A percentile compares a stretch with the other conserved stretches of the same genome.
These are phyloP conservation scores for Cerceris rybyensis DNA, from an alignment of 2,888 invertebrate genomes.

Conservation along the genomic window DNA sequence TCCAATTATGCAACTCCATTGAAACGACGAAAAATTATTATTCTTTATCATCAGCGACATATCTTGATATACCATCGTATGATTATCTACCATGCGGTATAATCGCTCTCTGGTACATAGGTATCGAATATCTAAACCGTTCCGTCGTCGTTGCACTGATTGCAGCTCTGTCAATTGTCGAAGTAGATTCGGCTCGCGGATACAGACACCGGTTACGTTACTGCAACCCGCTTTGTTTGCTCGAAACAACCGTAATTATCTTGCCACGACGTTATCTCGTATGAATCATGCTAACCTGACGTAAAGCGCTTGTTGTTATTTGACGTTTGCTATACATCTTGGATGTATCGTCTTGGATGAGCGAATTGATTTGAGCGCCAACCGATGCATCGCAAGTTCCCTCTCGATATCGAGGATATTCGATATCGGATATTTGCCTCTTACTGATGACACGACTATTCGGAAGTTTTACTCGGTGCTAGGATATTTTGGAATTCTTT, in stretches of 20 bases:
- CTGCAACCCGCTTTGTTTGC: slow-evolving; percentile 60
- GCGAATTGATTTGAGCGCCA: slow-evolving; percentile 45
- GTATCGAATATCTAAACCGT: no score
- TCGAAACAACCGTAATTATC: slow-evolving; percentile 65
- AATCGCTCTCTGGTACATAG: no score
- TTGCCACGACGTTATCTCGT: slow-evolving; percentile 60
- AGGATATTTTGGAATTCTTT: no score
- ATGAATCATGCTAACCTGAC: slow-evolving; percentile 65
- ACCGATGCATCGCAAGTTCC: neutral
- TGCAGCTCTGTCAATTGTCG: slow-evolving; percentile 42
- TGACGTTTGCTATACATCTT: slow-evolving; percentile 57
- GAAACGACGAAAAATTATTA: no score
- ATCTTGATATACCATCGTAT: no score
- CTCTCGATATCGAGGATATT: neutral
- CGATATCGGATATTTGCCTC: no score
- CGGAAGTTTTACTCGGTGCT: no score
- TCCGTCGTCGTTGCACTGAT: slow-evolving; percentile 24
- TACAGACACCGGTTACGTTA: slow-evolving; percentile 46
- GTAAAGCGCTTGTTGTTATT: slow-evolving; percentile 63
- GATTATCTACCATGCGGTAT: no score
- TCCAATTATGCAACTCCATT: no score
- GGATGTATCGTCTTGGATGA: slow-evolving; percentile 43
- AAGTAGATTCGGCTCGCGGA: slow-evolving; percentile 50
- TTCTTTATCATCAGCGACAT: no score
- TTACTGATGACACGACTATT: no score